These are phyloP conservation scores for Panagrolaimus sp. DNA, from an alignment of 1,140 invertebrate species.

Conservation along the genomic window DNA sequence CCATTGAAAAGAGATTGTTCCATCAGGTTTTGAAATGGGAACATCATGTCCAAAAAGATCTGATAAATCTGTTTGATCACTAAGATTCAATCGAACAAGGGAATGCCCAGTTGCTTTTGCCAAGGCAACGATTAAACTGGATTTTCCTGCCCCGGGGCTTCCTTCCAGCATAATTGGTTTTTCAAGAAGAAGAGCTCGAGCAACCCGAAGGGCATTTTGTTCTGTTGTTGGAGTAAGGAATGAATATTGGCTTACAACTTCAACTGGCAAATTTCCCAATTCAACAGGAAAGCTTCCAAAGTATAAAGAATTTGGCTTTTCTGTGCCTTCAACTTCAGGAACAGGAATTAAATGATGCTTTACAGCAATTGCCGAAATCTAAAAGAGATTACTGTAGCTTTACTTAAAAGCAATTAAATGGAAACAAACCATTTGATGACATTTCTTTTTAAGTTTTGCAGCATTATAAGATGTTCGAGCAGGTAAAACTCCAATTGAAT, in stretches of 20 bases:
- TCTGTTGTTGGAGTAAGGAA: conserved; percentile 50
- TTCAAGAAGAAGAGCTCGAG: conserved; percentile 77
- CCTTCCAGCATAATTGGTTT: conserved; percentile 93
- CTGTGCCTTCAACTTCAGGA: neutral
- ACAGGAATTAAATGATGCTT: too few species aligned
- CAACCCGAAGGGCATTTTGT: conserved; percentile 74
- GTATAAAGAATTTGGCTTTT: conserved; percentile 59
- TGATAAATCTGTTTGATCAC: conserved; percentile 94
- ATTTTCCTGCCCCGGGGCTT: conserved; percentile 95
- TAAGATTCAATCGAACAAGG: conserved; percentile 88
- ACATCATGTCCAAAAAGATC: conserved; percentile 97
- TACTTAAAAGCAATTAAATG: conserved; percentile 67
- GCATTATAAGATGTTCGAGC: conserved; percentile 27
- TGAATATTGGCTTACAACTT: neutral
- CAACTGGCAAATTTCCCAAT: neutral
- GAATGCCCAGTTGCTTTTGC: conserved; percentile 75
- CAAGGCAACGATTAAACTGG: conserved; percentile 83
- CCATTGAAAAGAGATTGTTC: conserved; percentile 82
- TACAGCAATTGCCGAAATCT: too few species aligned
- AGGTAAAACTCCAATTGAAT: conserved; percentile 70
- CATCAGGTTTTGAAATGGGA: conserved; percentile 74
- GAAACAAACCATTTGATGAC: neutral
- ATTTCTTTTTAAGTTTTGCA: conserved; percentile 7
- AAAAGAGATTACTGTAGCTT: too few species aligned
- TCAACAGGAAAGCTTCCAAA: conserved; percentile 1